A percentile compares a stretch with the other conserved stretches of the same genome.
phyloP scores from a whole-genome alignment of 64 coral and sea anemone species.

The Pocillopora damicornis region DNA sequence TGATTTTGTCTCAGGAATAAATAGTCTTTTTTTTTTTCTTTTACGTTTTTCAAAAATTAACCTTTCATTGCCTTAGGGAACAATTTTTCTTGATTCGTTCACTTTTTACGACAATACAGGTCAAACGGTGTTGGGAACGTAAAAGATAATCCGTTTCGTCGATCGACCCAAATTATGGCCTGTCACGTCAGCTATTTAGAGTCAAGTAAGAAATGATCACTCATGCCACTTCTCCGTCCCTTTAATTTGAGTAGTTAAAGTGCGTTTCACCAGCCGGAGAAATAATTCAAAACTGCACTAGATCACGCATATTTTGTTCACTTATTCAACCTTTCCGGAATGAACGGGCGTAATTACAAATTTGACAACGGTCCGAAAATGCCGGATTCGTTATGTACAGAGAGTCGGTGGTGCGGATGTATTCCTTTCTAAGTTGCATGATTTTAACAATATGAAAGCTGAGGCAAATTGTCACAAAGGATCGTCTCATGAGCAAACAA shows the following conservation, averaged over 20 bases:
- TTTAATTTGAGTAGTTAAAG: background rate
- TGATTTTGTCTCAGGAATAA: background rate
- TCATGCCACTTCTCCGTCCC: background rate
- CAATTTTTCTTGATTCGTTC: background rate
- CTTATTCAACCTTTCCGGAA: background rate
- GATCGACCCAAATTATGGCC: background rate
- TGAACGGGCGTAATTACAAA: background rate
- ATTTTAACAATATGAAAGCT: slow-evolving; percentile 25
- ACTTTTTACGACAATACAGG: too few relatives aligned
- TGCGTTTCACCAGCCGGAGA: background rate
- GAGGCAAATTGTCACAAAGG: slow-evolving; percentile 36
- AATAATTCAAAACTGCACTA: background rate
- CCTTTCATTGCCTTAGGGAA: background rate
- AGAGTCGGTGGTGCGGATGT: background rate
- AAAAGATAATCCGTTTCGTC: background rate
- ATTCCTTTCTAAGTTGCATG: background rate
- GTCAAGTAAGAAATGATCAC: background rate
- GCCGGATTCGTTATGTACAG: background rate
- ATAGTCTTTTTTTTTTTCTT: background rate
- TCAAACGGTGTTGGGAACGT: too few relatives aligned
- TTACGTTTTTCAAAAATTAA: background rate
- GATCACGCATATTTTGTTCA: background rate
- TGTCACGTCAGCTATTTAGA: background rate
- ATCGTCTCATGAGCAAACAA: slow-evolving; percentile 25
- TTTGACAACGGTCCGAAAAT: background rate